Evolutionary conservation across 2,888 invertebrate species (phyloP).

Genomic region (Ctena decussata): DNA sequence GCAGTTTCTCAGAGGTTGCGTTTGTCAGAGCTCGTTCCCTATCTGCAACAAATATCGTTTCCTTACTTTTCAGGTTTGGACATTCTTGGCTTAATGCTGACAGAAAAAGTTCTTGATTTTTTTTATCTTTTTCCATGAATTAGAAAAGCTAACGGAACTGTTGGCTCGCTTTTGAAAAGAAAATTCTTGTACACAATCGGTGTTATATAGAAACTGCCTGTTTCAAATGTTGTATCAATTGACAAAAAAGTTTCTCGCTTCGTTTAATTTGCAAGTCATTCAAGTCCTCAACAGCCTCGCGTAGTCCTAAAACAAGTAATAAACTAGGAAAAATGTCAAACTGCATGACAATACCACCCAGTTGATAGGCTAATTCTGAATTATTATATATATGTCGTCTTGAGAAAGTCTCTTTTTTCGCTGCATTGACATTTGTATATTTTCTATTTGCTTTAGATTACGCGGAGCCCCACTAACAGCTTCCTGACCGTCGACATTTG

Average conservation of each 20-base stretch:
- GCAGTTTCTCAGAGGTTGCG: neutral
- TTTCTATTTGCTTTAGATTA: conserved; percentile 24
- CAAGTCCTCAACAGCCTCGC: conserved; percentile 20
- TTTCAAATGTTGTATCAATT: conserved; percentile 37
- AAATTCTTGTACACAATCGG: conserved; percentile 36
- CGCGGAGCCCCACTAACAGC: conserved; percentile 18
- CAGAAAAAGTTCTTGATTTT: conserved; percentile 29
- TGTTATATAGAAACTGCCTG: conserved; percentile 32
- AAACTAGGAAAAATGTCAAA: conserved; percentile 35
- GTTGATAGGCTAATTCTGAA: conserved; percentile 32
- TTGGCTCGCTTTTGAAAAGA: conserved; percentile 25
- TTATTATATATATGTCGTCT: conserved; percentile 33
- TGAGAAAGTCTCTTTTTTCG: conserved; percentile 21
- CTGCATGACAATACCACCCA: conserved; percentile 33
- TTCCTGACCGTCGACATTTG: neutral
- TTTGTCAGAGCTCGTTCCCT: conserved; percentile 11
- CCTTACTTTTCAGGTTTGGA: conserved; percentile 11
- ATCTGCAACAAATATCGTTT: conserved; percentile 20
- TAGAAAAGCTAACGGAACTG: conserved; percentile 29
- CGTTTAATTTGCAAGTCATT: conserved; percentile 21
- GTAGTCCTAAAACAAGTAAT: conserved; percentile 20
- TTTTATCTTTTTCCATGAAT: conserved; percentile 42
- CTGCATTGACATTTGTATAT: neutral
- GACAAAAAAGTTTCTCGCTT: conserved; percentile 22
- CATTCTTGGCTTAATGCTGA: neutral